phyloP scores from a whole-genome alignment of 2,888 invertebrate species.

The Smittia sp. region DNA sequence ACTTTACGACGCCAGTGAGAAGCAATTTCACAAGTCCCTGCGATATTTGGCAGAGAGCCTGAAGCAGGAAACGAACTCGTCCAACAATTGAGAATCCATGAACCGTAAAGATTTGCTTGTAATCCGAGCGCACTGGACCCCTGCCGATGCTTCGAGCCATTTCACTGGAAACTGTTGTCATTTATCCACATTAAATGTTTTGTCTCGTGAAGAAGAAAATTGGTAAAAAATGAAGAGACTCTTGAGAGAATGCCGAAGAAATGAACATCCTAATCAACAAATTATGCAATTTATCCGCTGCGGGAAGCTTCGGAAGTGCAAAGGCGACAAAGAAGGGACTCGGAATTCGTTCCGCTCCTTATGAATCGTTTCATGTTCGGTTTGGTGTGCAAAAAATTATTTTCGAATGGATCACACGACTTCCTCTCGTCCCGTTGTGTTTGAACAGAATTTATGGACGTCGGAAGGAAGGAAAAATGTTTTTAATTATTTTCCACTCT shows the following conservation, averaged over 20 bases:
- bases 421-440: conserved; percentile 8
- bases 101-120: conserved; percentile 37
- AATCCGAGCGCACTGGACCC: conserved; percentile 36
- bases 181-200: conserved; percentile 28
- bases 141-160: conserved; percentile 20
- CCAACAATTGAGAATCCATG: conserved; percentile 29
- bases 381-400: not conserved
- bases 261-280: conserved; percentile 41
- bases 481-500: conserved; percentile 19
- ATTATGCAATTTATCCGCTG: conserved; percentile 41
- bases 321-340: conserved; percentile 9
- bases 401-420: not conserved
- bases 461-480: not conserved
- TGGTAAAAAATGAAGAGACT: conserved; percentile 31
- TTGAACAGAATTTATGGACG: conserved; percentile 22
- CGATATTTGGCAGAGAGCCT: not conserved
- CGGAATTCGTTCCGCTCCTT: conserved; percentile 36
- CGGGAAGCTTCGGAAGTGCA: conserved; percentile 24
- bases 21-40: not conserved
- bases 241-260: not conserved
- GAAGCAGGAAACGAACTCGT: not conserved
- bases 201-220: conserved; percentile 13
- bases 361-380: not conserved
- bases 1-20: not conserved
- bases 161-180: conserved; percentile 41